A percentile compares a stretch with the other conserved stretches of the same genome.
Conservation (phyloP, 2,888 invertebrate genomes). For the Drosophila pseudotalamancana region DNA sequence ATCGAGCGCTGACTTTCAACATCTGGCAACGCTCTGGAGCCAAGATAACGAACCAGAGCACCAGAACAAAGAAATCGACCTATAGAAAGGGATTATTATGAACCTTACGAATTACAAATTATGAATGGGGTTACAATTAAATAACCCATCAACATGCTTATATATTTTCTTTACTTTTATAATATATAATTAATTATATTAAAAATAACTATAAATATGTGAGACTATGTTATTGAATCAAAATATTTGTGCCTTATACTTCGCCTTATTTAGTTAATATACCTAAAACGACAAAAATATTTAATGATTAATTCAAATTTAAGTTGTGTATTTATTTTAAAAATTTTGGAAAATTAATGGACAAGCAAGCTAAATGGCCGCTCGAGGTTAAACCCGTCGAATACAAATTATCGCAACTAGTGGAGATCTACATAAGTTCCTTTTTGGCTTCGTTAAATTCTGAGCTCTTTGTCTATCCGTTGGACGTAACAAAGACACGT, state of each 20-base stretch:
- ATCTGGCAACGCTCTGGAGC: constrained; percentile 1
- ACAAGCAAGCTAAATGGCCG: neutral
- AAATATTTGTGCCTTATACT: too few relatives aligned
- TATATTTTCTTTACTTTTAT: too few relatives aligned
- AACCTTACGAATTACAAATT: too few relatives aligned
- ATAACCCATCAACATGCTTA: too few relatives aligned
- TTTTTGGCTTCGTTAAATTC: neutral
- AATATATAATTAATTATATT: too few relatives aligned
- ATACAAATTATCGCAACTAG: neutral
- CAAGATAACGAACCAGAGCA: neutral
- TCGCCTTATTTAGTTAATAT: too few relatives aligned
- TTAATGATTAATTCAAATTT: neutral
- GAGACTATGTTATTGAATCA: too few relatives aligned
- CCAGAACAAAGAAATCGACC: neutral
- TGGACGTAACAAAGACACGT: constrained; percentile 8
- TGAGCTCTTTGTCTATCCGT: constrained; percentile 1
- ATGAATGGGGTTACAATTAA: too few relatives aligned
- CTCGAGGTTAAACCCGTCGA: neutral
- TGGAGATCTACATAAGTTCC: neutral
- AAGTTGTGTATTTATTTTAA: neutral
- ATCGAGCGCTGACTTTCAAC: neutral
- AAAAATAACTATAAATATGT: too few relatives aligned
- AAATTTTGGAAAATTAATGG: neutral
- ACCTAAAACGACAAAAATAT: too few relatives aligned
- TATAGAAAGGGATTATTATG: neutral